Evolutionary conservation across 1,140 invertebrate species (phyloP), one percentile per base, ranked within the genome.

Genomic region (Onthophagus taurus): DNA sequence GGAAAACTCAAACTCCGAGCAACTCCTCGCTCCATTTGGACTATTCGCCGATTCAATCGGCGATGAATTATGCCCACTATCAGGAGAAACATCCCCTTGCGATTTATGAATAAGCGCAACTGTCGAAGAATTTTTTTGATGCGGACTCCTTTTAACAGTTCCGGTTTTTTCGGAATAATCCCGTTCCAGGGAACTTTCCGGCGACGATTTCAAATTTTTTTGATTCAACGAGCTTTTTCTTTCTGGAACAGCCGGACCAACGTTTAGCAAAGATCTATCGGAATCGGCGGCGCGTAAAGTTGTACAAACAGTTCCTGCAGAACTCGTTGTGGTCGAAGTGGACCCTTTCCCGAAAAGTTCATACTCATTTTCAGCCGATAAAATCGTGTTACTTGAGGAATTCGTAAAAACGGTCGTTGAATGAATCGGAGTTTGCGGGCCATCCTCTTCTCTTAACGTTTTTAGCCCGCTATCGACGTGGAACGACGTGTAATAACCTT

Each of bases 401-500:
- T 63, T 70, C 3, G 68, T 69, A 47, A 81, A 67, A 20, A 74
- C 72, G 30, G 68, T 73, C 20, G 74, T 77, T 13, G 72, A 72
- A 57, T 80, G 78, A 52, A 81, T 54, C 4, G 78, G 76, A 3
- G 76, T 77, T 36, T 74, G 67, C 1, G 77, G 76, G 16, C 67
- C 60, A 59, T 86, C 85, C 65, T 89, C 84, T 63, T 88, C 85
- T 60, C 83, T 81, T 11, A 85, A 64, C 0, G 83, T 87, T 62
- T 90, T 89, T 31, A 96, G 64, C 2, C 92, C 93, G 42, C 89
- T 93, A 64, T 97, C 93, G 72, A 92, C 82, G 61, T 96, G 90
- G 70, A 97, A 96, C 8, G 90, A 95, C 0, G 93, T 97, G 64
- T 95, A 97, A 64, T 96, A 97, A 8, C 93, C 92, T 66, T 96